Evolutionary conservation across 2,888 invertebrate species (phyloP).

Genomic region (Conchocele bisecta): DNA sequence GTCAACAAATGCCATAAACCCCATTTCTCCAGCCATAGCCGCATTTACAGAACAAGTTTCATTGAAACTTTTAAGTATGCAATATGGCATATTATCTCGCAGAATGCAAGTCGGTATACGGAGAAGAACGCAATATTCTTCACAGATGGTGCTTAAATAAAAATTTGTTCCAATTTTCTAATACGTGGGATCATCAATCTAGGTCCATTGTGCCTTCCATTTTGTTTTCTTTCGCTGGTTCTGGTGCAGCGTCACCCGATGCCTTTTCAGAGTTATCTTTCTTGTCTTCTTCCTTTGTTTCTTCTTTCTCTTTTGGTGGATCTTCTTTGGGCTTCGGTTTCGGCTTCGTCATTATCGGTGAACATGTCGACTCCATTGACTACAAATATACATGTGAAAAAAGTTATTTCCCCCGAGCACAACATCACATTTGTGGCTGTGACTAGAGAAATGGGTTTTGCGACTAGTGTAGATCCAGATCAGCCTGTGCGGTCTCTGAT

Average conservation of each 20-base stretch:
- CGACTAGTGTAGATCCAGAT: too few relatives aligned
- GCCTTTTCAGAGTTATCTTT: conserved; percentile 41
- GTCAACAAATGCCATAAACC: too few relatives aligned
- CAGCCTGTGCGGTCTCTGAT: too few relatives aligned
- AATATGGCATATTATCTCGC: too few relatives aligned
- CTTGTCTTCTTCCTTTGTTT: conserved; percentile 53
- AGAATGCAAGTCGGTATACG: too few relatives aligned
- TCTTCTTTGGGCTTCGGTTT: conserved; percentile 97
- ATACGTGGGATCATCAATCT: conserved; percentile 75
- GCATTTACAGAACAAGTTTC: too few relatives aligned
- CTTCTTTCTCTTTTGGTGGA: conserved; percentile 81
- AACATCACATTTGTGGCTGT: too few relatives aligned
- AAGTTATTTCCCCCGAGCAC: background rate
- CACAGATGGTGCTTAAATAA: too few relatives aligned
- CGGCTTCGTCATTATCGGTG: conserved; percentile 93
- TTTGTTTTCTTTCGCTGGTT: conserved; percentile 37
- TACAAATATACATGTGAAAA: conserved; percentile 77
- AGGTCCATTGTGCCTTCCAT: conserved; percentile 74
- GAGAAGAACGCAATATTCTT: background rate
- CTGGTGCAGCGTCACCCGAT: conserved; percentile 42
- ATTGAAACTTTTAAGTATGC: too few relatives aligned
- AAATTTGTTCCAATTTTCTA: too few relatives aligned
- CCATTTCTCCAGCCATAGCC: too few relatives aligned
- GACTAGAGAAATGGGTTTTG: too few relatives aligned
- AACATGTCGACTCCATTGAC: conserved; percentile 85